Conservation (phyloP, 2,113 vertebrate genomes). For the Sciurus niger region DNA sequence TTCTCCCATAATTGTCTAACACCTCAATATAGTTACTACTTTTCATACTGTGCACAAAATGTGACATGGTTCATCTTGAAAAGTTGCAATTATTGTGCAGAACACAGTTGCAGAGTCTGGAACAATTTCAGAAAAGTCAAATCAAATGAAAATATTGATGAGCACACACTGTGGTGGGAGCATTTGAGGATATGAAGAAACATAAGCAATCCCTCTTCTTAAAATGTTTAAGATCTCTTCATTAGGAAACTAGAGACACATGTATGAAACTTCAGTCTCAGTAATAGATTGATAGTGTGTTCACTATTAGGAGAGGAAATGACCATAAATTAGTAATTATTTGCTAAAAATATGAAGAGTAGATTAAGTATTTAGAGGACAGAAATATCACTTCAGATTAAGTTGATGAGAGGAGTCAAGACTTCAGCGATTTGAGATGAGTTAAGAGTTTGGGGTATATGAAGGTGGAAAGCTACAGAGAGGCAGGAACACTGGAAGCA, state of each 20-base stretch:
- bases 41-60: slow-evolving; percentile 41
- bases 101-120: background rate
- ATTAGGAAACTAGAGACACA: slow-evolving; percentile 2
- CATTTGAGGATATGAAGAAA: slow-evolving; percentile 44
- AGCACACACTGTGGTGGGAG: background rate
- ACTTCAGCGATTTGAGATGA: background rate
- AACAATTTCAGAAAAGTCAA: slow-evolving; percentile 65
- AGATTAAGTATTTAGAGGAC: background rate
- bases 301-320: background rate
- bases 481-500: background rate
- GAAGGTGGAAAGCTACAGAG: background rate
- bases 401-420: background rate
- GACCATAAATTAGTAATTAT: background rate
- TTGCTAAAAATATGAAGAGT: background rate
- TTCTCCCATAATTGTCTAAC: background rate
- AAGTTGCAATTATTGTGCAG: slow-evolving; percentile 31
- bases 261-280: background rate
- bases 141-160: slow-evolving; percentile 71
- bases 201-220: background rate
- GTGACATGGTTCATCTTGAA: background rate
- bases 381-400: background rate
- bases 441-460: background rate
- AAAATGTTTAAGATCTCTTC: background rate
- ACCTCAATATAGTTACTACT: slow-evolving; percentile 1
- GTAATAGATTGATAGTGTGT: background rate